These are phyloP conservation scores for Lemur catta DNA, from an alignment of 2,797 vertebrate species.

Conservation along the genomic window DNA sequence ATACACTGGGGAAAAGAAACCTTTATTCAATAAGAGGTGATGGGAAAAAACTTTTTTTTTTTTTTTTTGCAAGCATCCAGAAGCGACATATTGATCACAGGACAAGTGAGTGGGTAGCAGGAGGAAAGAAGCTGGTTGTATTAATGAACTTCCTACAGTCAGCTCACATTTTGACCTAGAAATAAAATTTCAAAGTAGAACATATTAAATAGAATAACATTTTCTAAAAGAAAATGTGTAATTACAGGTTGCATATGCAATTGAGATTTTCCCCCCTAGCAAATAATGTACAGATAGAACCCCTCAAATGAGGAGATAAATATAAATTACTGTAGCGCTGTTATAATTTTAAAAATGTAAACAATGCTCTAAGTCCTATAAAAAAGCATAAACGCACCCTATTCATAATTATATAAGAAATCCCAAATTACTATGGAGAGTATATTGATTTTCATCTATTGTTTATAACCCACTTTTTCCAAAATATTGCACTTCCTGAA, in stretches of 20 bases:
- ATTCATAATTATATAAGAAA: background rate
- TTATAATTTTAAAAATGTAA: background rate
- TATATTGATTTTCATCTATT: background rate
- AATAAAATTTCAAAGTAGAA: background rate
- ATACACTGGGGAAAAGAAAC: no score
- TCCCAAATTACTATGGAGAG: background rate
- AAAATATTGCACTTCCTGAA: background rate
- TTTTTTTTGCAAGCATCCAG: background rate
- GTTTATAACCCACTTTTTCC: background rate
- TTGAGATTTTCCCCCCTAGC: background rate
- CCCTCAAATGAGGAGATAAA: background rate
- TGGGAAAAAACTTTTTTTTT: background rate
- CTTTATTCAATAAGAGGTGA: no score
- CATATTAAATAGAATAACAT: background rate
- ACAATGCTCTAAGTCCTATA: background rate
- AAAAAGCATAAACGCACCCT: background rate
- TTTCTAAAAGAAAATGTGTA: background rate
- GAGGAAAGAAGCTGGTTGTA: background rate
- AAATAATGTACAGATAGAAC: background rate
- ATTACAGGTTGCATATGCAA: background rate
- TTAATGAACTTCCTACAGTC: background rate
- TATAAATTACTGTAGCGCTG: background rate
- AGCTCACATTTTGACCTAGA: background rate
- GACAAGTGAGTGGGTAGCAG: background rate
- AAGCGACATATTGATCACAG: background rate